Evolutionary conservation across 1,140 invertebrate genomes (phyloP), one percentile per base, ranked within the genome.

Genomic region (Habropoda laboriosa): DNA sequence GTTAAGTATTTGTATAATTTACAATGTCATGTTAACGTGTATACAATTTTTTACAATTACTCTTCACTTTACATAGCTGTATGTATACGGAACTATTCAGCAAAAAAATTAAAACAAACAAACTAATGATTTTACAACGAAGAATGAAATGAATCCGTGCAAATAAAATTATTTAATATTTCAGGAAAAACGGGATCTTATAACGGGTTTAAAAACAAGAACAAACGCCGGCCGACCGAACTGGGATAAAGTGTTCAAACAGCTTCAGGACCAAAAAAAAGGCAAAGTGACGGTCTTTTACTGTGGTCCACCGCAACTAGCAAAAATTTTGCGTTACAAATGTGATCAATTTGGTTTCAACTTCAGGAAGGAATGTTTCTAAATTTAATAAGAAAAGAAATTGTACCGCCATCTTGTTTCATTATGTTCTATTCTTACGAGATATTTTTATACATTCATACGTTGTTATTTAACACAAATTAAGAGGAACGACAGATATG

Each of bases 221-320:
- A 99, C 96, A 0, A 98, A 98, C 90, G 97, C 98, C 0, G 98
- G 98, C 0, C 93, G 98, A 78, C 98, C 98, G 2, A 98, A 99
- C 91, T 99, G 98, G 98, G 96, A 98, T 89, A 97, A 98, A 92
- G 96, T 99, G 1, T 99, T 99, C 92, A 96, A 97, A 84, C 96
- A 97, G 86, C 94, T 99, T 13, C 93, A 95, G 68, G 95, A 96
- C 82, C 96, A 97, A 89, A 96, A 97, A 82, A 97, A 98, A 90
- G 98, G 98, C 49, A 98, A 98, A 93, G 95, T 99, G 0, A 99
- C 98, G 0, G 97, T 99, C 0, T 99, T 99, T 92, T 99, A 98
- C 92, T 99, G 98, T 92, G 98, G 98, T 0, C 97, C 98, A 1
- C 97, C 98, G 0, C 95, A 97, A 81, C 93, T 99, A 1, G 97